Conservation (phyloP, 1,140 invertebrate species). For the Aphis gossypii region DNA sequence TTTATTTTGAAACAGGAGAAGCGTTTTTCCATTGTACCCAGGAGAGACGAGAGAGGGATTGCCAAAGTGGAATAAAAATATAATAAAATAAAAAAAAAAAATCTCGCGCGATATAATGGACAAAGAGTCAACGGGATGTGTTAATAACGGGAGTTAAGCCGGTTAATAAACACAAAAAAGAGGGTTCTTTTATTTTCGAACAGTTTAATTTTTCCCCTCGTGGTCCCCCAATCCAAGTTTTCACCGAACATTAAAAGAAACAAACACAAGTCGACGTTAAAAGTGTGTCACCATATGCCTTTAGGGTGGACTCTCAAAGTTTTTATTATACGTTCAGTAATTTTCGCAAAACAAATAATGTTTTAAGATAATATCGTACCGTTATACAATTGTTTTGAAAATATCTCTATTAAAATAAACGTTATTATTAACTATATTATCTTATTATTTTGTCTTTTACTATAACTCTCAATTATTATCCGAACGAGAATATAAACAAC, state of each 20-base stretch:
- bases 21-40: constrained; percentile 46
- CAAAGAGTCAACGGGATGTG: constrained; percentile 57
- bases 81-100: constrained; percentile 42
- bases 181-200: constrained; percentile 55
- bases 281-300: constrained; percentile 45
- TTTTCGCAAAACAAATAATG: constrained; percentile 3
- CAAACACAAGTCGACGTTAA: constrained; percentile 22
- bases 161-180: constrained; percentile 56
- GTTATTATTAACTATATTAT: not conserved
- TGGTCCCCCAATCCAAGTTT: not conserved
- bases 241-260: constrained; percentile 35
- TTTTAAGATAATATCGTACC: constrained; percentile 23
- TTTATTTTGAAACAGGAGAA: constrained; percentile 56
- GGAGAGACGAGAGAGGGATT: constrained; percentile 25
- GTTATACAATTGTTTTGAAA: not conserved
- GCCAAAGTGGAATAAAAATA: constrained; percentile 33
- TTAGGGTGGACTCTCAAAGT: not conserved
- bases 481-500: not conserved
- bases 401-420: constrained; percentile 14
- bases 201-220: constrained; percentile 47
- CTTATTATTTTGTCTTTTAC: not conserved
- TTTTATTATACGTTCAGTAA: constrained; percentile 5
- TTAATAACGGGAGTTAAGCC: constrained; percentile 57
- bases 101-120: constrained; percentile 43
- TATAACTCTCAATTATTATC: not conserved